Evolutionary conservation across 2,113 vertebrate species (phyloP), one percentile per base, ranked within the genome.

Genomic region (Rhadina sibilatrix): DNA sequence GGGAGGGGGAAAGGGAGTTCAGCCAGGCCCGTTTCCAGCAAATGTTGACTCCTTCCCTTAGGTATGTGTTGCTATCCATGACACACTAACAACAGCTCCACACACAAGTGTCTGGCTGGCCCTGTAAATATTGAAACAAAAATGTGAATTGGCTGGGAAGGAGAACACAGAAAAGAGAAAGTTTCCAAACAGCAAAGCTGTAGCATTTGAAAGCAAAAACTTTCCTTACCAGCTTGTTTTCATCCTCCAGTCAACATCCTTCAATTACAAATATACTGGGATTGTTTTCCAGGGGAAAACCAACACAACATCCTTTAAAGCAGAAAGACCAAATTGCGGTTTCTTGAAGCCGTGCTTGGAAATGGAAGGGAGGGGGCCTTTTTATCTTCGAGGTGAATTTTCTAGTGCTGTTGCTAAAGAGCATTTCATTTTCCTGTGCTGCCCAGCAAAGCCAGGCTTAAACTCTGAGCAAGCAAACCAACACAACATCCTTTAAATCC

Each of bases 41-140:
- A 91, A 63, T 37, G 69, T 95, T 94, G 96, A 97, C 93, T 94
- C 89, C 94, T 94, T 94, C 72, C 68, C 61, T 95, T 96, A 96
- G 92, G 93, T 94, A 96, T 96, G 96, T 88, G 94, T 82, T 97
- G 93, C 88, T 96, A 28, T 96, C 94, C 87, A 28, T 92, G 96
- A 93, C 92, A 92, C 80, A 17, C 77, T 92, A 90, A 93, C 88
- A 96, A 96, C 92, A 90, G 83, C 82, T 79, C 83, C 0, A 2
- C 68, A 54, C 86, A 96, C 84, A 86, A 94, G 66, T 74, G 92
- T 65, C 92, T 92, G 90, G 88, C 90, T 89, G 88, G 63, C 68
- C 64, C 86, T 74, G 52, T 49, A 64, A 81, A 75, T 72, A 38
- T 2, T 24, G 83, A 92, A 86, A 70, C 64, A 90, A 84, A 95